A percentile compares a stretch with the other conserved stretches of the same genome.
Conservation (phyloP, 2,888 invertebrate species). For the Dryobota labecula region DNA sequence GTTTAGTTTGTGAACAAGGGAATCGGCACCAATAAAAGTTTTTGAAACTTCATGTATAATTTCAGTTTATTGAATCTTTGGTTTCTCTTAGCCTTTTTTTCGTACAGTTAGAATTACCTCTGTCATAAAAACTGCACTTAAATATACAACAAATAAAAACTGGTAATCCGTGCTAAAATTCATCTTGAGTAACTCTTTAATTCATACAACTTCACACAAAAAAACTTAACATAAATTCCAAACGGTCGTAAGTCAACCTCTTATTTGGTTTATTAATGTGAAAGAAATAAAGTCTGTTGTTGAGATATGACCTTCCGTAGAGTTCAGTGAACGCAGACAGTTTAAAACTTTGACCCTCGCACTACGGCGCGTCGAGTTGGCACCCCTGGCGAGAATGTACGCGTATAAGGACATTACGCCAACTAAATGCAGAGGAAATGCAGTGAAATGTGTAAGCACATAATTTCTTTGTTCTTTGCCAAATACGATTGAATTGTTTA, state of each 20-base stretch:
- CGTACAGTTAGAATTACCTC: too few relatives aligned
- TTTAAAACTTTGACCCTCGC: constrained; percentile 72
- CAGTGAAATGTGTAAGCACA: constrained; percentile 32
- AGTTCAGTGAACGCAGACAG: constrained; percentile 74
- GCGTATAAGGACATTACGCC: constrained; percentile 47
- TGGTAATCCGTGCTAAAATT: constrained; percentile 3
- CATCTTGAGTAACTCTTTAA: neutral
- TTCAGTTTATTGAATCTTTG: too few relatives aligned
- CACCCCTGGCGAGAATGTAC: constrained; percentile 57
- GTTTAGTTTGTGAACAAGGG: too few relatives aligned
- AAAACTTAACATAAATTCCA: constrained; percentile 30
- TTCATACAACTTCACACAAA: constrained; percentile 22
- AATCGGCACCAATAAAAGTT: too few relatives aligned
- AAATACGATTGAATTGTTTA: constrained; percentile 15
- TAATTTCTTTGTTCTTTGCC: constrained; percentile 45
- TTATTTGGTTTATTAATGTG: constrained; percentile 65
- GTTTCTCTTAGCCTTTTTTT: too few relatives aligned
- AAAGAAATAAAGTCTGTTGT: constrained; percentile 67
- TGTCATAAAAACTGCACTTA: constrained; percentile 19
- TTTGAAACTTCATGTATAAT: too few relatives aligned
- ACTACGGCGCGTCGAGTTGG: constrained; percentile 59
- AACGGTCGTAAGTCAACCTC: constrained; percentile 42
- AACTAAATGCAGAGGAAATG: constrained; percentile 47
- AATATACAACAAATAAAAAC: constrained; percentile 3
- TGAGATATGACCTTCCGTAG: constrained; percentile 69